A percentile compares a stretch with the other conserved stretches of the same genome.
Conservation (phyloP, 1,140 invertebrate genomes). For the Ostrea denselamellosa region DNA sequence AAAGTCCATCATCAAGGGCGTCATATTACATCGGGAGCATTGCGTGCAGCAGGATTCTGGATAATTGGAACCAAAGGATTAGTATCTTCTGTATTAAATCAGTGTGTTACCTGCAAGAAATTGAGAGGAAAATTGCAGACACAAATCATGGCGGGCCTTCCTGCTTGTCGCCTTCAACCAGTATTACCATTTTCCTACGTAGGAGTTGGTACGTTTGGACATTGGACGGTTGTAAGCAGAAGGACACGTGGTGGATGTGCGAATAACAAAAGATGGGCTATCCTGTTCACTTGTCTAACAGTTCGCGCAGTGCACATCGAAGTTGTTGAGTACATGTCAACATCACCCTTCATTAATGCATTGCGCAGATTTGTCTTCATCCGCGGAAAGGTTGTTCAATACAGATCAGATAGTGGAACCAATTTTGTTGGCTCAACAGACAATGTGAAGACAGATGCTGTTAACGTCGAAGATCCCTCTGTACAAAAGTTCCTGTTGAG, state of each 20-base stretch:
- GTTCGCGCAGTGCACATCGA: conserved; percentile 51
- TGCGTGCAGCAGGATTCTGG: conserved; percentile 56
- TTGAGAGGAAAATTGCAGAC: neutral
- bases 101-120: conserved; percentile 29
- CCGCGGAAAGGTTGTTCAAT: too few species aligned
- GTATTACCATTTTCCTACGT: conserved; percentile 50
- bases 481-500: too few species aligned
- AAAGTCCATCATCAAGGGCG: conserved; percentile 57
- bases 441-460: too few species aligned
- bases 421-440: too few species aligned
- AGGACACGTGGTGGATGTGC: too few species aligned
- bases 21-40: conserved; percentile 34
- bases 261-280: conserved; percentile 52
- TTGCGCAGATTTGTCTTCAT: too few species aligned
- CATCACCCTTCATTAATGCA: too few species aligned
- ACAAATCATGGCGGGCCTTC: too few species aligned
- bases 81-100: conserved; percentile 46
- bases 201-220: conserved; percentile 49
- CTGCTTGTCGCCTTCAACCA: conserved; percentile 40
- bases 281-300: conserved; percentile 56
- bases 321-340: too few species aligned
- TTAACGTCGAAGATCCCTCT: too few species aligned
- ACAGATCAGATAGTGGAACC: too few species aligned
- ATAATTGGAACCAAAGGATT: conserved; percentile 48
- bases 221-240: conserved; percentile 37